These are phyloP conservation scores for Drosophila mulleri DNA, from an alignment of 2,888 invertebrate species.

Conservation along the genomic window DNA sequence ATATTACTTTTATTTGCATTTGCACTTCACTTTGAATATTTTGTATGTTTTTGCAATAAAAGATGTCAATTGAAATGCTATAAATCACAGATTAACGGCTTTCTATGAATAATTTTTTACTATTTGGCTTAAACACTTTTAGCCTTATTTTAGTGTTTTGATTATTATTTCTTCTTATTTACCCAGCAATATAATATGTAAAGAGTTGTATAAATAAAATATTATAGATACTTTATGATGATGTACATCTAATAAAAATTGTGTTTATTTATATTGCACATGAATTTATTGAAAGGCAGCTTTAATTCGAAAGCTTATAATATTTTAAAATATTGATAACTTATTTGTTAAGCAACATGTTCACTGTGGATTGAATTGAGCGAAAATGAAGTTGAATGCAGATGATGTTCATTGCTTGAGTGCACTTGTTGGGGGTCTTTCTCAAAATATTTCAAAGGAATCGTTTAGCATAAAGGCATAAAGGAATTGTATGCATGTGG, in stretches of 20 bases:
- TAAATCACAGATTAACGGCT: background rate
- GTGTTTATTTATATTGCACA: too few species aligned
- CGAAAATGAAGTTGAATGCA: background rate
- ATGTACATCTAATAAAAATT: too few species aligned
- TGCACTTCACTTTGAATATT: background rate
- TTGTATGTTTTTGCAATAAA: background rate
- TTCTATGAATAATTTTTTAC: too few species aligned
- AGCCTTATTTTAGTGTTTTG: too few species aligned
- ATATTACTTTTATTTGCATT: background rate
- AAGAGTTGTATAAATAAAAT: too few species aligned
- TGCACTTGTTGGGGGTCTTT: background rate
- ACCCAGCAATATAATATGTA: too few species aligned
- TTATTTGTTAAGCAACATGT: background rate
- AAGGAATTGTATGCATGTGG: background rate
- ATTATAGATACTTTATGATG: background rate
- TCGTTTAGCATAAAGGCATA: conserved; percentile 12
- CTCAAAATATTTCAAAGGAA: conserved; percentile 2
- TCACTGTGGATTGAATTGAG: background rate
- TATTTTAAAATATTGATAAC: background rate
- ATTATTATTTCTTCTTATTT: too few species aligned
- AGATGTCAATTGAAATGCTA: background rate
- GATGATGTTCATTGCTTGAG: background rate
- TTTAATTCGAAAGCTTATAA: too few species aligned
- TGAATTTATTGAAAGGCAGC: too few species aligned
- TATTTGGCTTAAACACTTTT: too few species aligned